Conservation (phyloP, 2,113 vertebrate genomes). For the Corythoichthys intestinalis region DNA sequence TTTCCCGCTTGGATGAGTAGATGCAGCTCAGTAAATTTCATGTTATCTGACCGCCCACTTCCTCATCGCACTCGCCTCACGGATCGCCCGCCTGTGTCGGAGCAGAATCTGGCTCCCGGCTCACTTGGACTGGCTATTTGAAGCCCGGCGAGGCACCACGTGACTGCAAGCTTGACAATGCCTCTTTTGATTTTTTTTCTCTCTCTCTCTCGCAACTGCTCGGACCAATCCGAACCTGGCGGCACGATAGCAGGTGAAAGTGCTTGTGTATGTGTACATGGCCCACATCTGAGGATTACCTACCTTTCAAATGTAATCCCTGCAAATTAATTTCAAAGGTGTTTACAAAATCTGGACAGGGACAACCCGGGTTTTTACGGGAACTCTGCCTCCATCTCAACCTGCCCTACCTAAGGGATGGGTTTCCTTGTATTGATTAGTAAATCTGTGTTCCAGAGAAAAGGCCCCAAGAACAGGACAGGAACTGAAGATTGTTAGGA, state of each 20-base stretch:
- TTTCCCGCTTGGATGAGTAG: slow-evolving; percentile 67
- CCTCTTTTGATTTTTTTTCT: slow-evolving; percentile 3
- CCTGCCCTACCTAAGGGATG: too few relatives aligned
- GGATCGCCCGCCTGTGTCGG: slow-evolving; percentile 69
- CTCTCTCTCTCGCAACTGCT: slow-evolving; percentile 26
- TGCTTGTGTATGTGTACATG: slow-evolving; percentile 11
- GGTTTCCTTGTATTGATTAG: too few relatives aligned
- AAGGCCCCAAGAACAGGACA: too few relatives aligned
- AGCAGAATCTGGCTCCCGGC: slow-evolving; percentile 67
- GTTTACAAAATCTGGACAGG: background rate
- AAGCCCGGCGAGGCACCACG: slow-evolving; percentile 64
- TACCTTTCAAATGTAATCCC: slow-evolving; percentile 49
- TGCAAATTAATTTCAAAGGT: slow-evolving; percentile 31
- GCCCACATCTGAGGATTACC: slow-evolving; percentile 51
- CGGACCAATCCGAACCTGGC: slow-evolving; percentile 23
- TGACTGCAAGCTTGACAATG: slow-evolving; percentile 64
- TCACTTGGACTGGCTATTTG: slow-evolving; percentile 67
- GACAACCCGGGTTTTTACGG: background rate
- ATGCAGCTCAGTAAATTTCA: slow-evolving; percentile 71
- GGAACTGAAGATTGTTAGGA: too few relatives aligned
- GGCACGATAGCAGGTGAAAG: slow-evolving; percentile 17
- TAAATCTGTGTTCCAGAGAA: too few relatives aligned
- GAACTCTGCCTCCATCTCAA: background rate
- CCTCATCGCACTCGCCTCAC: slow-evolving; percentile 72
- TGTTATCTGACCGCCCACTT: slow-evolving; percentile 76